Evolutionary conservation across 2,113 vertebrate genomes (phyloP).

Genomic region (Amphiprion ocellaris): DNA sequence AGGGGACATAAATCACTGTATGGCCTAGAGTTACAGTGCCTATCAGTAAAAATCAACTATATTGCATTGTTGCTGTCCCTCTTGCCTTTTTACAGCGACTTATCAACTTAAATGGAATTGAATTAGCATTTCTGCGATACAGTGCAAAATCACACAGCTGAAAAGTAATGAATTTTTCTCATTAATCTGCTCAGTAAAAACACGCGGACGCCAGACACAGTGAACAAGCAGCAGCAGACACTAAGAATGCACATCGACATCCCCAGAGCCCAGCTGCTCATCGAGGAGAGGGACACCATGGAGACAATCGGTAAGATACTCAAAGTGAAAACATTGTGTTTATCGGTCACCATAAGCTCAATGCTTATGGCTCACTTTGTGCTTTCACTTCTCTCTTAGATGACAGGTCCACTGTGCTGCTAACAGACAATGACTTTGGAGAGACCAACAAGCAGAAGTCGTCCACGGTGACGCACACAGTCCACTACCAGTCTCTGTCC

Average conservation of each 20-base stretch:
- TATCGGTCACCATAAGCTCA: neutral
- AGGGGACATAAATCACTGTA: constrained; percentile 61
- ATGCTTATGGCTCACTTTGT: neutral
- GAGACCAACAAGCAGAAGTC: constrained; percentile 98
- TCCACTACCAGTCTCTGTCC: constrained; percentile 98
- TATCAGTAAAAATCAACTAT: constrained; percentile 61
- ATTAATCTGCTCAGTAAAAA: constrained; percentile 90
- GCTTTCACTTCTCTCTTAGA: constrained; percentile 79
- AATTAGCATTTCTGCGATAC: constrained; percentile 63
- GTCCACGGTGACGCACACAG: constrained; percentile 97
- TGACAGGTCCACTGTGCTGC: constrained; percentile 95
- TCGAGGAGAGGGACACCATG: constrained; percentile 98
- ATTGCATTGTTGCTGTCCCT: constrained; percentile 36
- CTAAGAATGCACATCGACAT: constrained; percentile 99
- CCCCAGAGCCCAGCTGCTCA: constrained; percentile 97
- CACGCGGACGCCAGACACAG: constrained; percentile 95
- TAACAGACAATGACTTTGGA: constrained; percentile 98
- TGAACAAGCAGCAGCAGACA: constrained; percentile 98
- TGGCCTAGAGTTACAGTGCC: constrained; percentile 31
- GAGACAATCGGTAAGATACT: constrained; percentile 93
- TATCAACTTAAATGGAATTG: constrained; percentile 66
- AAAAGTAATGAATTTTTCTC: constrained; percentile 42
- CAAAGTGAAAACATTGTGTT: neutral
- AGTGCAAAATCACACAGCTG: constrained; percentile 36
- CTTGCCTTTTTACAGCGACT: constrained; percentile 50